A percentile compares a stretch with the other conserved stretches of the same genome.
These are phyloP conservation scores for Crotalus viridis DNA, from an alignment of 2,113 vertebrate genomes.

Conservation along the genomic window DNA sequence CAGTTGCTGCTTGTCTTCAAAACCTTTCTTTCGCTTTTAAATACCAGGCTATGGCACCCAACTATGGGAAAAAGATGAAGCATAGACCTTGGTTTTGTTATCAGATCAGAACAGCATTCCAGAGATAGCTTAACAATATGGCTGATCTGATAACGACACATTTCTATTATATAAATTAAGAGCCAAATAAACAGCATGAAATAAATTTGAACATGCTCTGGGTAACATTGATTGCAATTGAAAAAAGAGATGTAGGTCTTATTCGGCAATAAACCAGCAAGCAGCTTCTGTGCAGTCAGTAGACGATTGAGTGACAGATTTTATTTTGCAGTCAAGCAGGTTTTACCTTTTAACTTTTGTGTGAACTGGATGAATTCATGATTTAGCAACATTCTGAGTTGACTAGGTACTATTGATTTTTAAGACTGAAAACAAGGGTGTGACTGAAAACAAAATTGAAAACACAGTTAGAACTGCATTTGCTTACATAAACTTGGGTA, in stretches of 20 bases:
- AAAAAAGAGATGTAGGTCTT: constrained; percentile 71
- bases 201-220: constrained; percentile 68
- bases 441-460: constrained; percentile 3
- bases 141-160: constrained; percentile 70
- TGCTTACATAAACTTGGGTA: constrained; percentile 45
- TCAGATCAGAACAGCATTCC: constrained; percentile 47
- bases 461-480: constrained; percentile 18
- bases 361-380: constrained; percentile 64
- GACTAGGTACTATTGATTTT: constrained; percentile 51
- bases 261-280: constrained; percentile 72
- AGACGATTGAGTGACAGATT: constrained; percentile 68
- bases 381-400: constrained; percentile 61
- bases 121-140: constrained; percentile 60
- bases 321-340: constrained; percentile 67
- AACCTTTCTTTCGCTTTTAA: neutral
- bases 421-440: constrained; percentile 27
- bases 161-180: constrained; percentile 75
- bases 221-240: constrained; percentile 74
- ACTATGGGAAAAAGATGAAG: constrained; percentile 32
- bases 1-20: neutral
- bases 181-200: constrained; percentile 73
- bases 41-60: constrained; percentile 6
- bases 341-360: constrained; percentile 75
- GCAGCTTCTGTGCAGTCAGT: constrained; percentile 64
- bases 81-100: constrained; percentile 45